These are phyloP conservation scores for Dynastes tityus DNA, from an alignment of 2,888 invertebrate genomes.

Conservation along the genomic window DNA sequence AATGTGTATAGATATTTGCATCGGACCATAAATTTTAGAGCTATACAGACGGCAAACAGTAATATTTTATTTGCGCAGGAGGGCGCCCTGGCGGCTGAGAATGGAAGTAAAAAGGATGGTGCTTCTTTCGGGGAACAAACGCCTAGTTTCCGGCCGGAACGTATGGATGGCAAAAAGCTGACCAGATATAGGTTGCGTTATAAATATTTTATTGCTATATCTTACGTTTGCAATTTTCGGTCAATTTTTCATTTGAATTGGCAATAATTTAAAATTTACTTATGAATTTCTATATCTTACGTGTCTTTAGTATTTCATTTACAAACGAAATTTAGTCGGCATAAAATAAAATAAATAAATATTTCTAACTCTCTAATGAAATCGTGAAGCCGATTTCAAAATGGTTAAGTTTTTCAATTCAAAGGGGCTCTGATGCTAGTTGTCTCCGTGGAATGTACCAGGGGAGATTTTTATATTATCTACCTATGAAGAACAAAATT, in stretches of 20 bases:
- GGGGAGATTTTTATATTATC: no score
- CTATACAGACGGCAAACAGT: slow-evolving; percentile 47
- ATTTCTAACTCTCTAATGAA: not conserved
- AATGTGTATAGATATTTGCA: slow-evolving; percentile 45
- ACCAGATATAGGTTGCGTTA: slow-evolving; percentile 41
- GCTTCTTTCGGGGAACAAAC: slow-evolving; percentile 6
- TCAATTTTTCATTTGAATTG: slow-evolving; percentile 32
- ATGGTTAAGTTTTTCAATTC: no score
- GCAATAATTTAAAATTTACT: slow-evolving; percentile 32
- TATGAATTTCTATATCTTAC: not conserved
- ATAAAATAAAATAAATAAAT: not conserved
- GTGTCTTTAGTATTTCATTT: not conserved
- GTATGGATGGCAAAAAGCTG: slow-evolving; percentile 21
- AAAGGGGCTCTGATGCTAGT: no score
- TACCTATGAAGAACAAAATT: no score
- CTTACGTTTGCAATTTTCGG: slow-evolving; percentile 37
- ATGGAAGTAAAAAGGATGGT: slow-evolving; percentile 5
- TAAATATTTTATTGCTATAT: slow-evolving; percentile 49
- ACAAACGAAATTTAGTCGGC: not conserved
- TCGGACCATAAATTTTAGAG: slow-evolving; percentile 42
- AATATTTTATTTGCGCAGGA: slow-evolving; percentile 43
- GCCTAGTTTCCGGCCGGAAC: slow-evolving; percentile 18
- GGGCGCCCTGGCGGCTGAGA: not conserved
- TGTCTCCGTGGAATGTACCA: no score
- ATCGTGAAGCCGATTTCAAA: no score